Evolutionary conservation across 2,797 vertebrate species (phyloP), one percentile per base, ranked within the genome.

Genomic region (Rhabdomys pumilio): DNA sequence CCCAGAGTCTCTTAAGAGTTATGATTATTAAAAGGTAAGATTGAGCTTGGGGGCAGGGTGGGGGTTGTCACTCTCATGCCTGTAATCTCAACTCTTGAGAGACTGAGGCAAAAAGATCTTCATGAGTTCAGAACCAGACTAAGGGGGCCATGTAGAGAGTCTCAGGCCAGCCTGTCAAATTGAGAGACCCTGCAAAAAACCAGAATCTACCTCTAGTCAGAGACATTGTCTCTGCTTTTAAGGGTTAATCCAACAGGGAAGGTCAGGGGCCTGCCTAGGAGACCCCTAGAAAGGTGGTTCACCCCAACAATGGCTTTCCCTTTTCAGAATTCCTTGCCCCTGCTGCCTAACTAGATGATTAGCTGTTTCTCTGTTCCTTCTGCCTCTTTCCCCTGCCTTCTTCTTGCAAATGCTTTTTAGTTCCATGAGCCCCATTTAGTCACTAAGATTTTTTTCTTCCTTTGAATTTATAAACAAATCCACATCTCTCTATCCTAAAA

Each of bases 381-480:
- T 44, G 57, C 24, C n/a, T 22, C 57, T 83, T 31, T 41, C 13
- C 10, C 38, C n/a, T 10, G 4, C 19, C 77, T n/a, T 80, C 20
- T 80, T 80, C 77, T n/a, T 44, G 8, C 38, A 61, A 24, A 61
- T 61, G n/a, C 12, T 61, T 83, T 61, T 19, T 61, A 61, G 41
- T 38, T 83, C 31, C 20, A 34, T 31, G 26, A 72, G 63, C 20
- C 67, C n/a, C 79, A 82, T 90, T 65, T 86, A 59, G n/a, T 93
- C 17, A 50, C 88, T 89, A 53, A 22, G 24, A 8, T 81, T 82
- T 17, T 8, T 59, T 82, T 81, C 83, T 82, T 94, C 41, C 79
- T 94, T 93, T 92, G 80, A 47, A 69, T 77, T 92, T 85, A 89
- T 53, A 69, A 57, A 24, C 91, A 72, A 95, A 44, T 17, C 41